phyloP scores from a whole-genome alignment of 2,113 vertebrate genomes.

The Trematomus loennbergii region DNA sequence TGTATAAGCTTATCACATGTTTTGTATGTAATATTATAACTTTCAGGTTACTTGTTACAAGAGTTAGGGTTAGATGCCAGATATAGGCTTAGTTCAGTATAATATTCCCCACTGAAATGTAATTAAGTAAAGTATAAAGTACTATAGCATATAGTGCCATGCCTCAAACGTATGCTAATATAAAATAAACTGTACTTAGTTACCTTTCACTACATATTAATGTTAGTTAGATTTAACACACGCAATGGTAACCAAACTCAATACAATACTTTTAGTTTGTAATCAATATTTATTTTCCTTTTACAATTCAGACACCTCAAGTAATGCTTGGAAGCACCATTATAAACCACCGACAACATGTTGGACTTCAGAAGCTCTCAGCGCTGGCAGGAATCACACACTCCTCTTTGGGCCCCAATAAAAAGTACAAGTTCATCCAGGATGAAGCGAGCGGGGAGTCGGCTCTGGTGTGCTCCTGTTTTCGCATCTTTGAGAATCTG shows the following conservation, averaged over 20 bases:
- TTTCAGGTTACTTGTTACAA: not conserved
- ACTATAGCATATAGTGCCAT: too few species aligned
- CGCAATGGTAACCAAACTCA: not conserved
- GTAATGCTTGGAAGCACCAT: slow-evolving; percentile 57
- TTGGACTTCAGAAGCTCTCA: slow-evolving; percentile 72
- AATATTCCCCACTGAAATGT: not conserved
- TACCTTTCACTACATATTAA: not conserved
- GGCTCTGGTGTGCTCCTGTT: slow-evolving; percentile 58
- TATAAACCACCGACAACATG: slow-evolving; percentile 51
- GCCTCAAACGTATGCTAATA: too few species aligned
- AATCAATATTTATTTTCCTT: not conserved
- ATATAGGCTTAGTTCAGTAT: not conserved
- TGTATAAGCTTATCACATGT: not conserved
- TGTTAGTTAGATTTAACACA: not conserved
- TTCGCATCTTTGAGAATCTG: slow-evolving; percentile 68
- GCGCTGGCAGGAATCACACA: slow-evolving; percentile 51
- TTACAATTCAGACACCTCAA: slow-evolving; percentile 2
- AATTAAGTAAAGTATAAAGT: too few species aligned
- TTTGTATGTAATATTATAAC: not conserved
- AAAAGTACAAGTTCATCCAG: slow-evolving; percentile 72
- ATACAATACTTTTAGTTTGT: too few species aligned
- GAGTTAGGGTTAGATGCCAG: not conserved
- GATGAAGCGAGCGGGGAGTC: slow-evolving; percentile 64
- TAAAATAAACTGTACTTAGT: not conserved
- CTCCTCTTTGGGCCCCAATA: slow-evolving; percentile 65